Evolutionary conservation across 2,113 vertebrate species (phyloP).

Genomic region (Noturus placidus): DNA sequence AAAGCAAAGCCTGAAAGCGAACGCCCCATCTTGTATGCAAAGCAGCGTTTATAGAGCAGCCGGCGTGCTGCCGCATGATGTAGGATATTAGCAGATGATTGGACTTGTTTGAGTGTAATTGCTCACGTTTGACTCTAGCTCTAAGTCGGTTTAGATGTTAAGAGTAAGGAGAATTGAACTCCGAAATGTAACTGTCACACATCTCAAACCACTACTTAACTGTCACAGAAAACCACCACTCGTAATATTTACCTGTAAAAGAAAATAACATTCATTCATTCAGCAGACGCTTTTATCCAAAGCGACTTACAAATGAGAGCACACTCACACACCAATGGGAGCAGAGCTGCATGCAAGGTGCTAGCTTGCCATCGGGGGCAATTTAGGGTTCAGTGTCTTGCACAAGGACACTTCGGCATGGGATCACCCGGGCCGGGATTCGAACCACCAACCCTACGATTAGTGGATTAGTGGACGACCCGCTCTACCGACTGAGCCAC

Average conservation of each 20-base stretch:
- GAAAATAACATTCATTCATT: not conserved
- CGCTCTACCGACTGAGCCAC: no score
- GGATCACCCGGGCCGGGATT: no score
- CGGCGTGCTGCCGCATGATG: not conserved
- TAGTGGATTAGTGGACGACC: no score
- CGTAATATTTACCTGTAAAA: not conserved
- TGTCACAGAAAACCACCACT: not conserved
- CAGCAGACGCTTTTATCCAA: no score
- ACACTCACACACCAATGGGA: no score
- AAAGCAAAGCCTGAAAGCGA: not conserved
- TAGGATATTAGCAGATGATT: not conserved
- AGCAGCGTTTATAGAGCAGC: not conserved
- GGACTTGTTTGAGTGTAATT: not conserved
- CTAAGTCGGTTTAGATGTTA: not conserved
- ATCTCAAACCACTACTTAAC: no score
- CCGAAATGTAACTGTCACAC: not conserved
- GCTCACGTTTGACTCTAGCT: not conserved
- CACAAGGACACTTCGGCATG: no score
- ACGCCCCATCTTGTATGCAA: slow-evolving; percentile 12
- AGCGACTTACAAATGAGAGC: no score
- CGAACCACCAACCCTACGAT: no score
- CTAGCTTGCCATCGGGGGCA: no score
- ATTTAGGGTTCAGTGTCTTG: no score
- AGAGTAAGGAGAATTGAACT: not conserved
- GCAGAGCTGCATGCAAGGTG: no score